Evolutionary conservation across 2,113 vertebrate species (phyloP).

Genomic region (Synodontis membranacea): DNA sequence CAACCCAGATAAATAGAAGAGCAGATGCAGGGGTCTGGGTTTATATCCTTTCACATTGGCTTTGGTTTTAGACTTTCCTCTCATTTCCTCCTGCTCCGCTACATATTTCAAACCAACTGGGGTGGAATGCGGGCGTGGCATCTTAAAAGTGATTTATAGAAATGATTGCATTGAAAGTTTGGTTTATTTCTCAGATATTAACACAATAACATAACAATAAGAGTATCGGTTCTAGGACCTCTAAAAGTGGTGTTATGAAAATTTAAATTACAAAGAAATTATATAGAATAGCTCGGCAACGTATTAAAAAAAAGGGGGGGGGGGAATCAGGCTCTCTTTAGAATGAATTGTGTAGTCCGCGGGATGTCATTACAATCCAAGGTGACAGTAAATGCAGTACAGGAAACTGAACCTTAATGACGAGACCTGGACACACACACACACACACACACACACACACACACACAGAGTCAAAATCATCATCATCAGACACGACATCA

Average conservation of each 20-base stretch:
- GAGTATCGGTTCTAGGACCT: neutral
- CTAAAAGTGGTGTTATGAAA: neutral
- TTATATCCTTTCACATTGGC: conserved; percentile 60
- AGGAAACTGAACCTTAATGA: conserved; percentile 1
- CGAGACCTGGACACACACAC: neutral
- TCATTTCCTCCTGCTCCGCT: conserved; percentile 65
- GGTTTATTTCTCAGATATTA: neutral
- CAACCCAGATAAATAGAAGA: conserved; percentile 47
- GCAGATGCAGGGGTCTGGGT: conserved; percentile 54
- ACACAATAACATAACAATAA: neutral
- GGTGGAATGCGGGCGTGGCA: conserved; percentile 8
- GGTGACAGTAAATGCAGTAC: neutral
- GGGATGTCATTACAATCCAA: neutral
- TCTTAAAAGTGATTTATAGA: conserved; percentile 5
- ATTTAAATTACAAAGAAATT: too few species aligned
- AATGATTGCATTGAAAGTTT: neutral
- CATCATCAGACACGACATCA: neutral
- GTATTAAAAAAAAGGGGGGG: too few species aligned
- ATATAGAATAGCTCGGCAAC: neutral
- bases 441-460: conserved; percentile 16
- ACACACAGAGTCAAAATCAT: neutral
- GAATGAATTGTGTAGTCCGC: neutral
- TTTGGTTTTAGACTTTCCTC: conserved; percentile 68
- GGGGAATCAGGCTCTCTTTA: neutral
- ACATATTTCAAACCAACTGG: conserved; percentile 42